Evolutionary conservation across 2,113 vertebrate genomes (phyloP), one percentile per base, ranked within the genome.

Genomic region (Gallinago paraguaiae): DNA sequence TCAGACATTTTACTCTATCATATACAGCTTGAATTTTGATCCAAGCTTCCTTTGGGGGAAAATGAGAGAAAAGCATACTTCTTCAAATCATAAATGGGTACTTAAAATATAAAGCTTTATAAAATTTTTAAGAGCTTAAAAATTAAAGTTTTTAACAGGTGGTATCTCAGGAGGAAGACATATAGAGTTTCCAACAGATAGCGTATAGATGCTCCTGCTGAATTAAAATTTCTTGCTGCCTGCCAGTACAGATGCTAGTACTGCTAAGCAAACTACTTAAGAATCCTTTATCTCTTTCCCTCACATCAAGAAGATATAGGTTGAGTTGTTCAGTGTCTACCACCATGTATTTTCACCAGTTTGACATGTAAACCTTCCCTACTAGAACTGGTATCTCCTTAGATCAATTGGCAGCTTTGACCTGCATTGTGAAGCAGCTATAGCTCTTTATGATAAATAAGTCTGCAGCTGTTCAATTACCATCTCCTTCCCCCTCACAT

Each of bases 61-160:
- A 79, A 68, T 23, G 7, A 82, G 11, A 61, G 14, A n/a, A 65
- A 90, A 70, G 0, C 7, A 7, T 25, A 48, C 6, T 75, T 69
- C 24, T 63, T 79, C 2, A 60, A 88, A 90, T 72, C 30, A 53
- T 54, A 53, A 61, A 33, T 48, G 17, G 8, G 8, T 59, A 74
- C 7, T 41, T 22, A 67, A 91, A 90, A 63, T 41, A 54, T 6
- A 37, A 61, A 54, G 11, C 28, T 11, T 64, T 59, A 23, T 17
- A 64, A 63, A 67, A 76, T 67, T 93, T 82, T 69, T 37, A 71
- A 65, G 10, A 82, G 7, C 88, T 77, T 57, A 79, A 94, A 87
- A 83, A 37, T 14, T 78, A 25, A 76, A 78, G 8, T 80, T 46
- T 75, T 80, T 27, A 78, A 8, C 30, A 82, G 10, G 23, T 53